Evolutionary conservation across 2,113 vertebrate genomes (phyloP).

Genomic region (Myotis davidii): DNA sequence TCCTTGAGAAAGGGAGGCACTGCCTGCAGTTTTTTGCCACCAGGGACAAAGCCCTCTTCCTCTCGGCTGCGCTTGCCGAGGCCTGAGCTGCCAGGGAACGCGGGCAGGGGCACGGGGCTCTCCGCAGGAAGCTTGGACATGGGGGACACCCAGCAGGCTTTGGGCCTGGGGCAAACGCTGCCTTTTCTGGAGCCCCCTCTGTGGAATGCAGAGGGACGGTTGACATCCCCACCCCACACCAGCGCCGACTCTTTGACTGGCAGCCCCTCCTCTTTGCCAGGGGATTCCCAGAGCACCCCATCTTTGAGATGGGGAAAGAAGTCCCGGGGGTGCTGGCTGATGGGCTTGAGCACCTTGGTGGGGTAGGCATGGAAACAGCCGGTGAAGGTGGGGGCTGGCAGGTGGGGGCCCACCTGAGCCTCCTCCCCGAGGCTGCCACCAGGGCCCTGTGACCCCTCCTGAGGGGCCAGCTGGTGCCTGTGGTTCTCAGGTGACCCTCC

Average conservation of each 20-base stretch:
- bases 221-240: conserved; percentile 67
- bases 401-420: neutral
- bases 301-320: conserved; percentile 78
- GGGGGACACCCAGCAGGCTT: conserved; percentile 82
- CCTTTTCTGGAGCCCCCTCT: conserved; percentile 35
- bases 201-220: conserved; percentile 74
- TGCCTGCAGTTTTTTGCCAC: conserved; percentile 30
- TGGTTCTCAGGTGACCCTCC: neutral
- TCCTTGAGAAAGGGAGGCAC: conserved; percentile 73
- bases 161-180: conserved; percentile 53
- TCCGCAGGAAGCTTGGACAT: conserved; percentile 57
- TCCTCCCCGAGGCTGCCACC: neutral
- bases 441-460: neutral
- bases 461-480: neutral
- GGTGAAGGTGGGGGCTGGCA: conserved; percentile 2
- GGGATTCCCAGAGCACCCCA: neutral
- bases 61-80: conserved; percentile 34
- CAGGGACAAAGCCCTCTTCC: conserved; percentile 25
- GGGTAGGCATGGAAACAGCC: conserved; percentile 79
- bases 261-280: conserved; percentile 52
- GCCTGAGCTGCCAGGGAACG: neutral
- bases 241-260: neutral
- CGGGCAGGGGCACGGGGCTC: neutral
- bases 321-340: conserved; percentile 70
- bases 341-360: conserved; percentile 66